These are phyloP conservation scores for Falco biarmicus DNA, from an alignment of 2,797 vertebrate species.

Conservation along the genomic window DNA sequence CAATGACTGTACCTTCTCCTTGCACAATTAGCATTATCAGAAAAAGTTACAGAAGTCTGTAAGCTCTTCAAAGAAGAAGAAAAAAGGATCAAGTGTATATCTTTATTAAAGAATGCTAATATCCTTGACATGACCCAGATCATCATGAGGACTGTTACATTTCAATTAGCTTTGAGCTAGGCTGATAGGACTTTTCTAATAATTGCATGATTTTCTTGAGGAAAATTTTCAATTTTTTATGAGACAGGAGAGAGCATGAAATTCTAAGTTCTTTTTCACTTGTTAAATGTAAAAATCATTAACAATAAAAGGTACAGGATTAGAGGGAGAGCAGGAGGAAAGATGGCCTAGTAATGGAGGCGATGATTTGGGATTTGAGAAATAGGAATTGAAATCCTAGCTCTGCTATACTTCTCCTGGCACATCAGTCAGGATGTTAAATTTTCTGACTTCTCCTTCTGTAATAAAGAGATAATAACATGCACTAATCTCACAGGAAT, in stretches of 20 bases:
- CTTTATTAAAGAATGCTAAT: not conserved
- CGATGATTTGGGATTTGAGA: conserved; percentile 30
- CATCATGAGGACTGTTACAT: not conserved
- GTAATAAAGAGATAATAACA: conserved; percentile 55
- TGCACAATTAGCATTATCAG: not conserved
- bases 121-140: conserved; percentile 22
- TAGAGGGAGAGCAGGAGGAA: not conserved
- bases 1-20: not conserved
- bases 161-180: conserved; percentile 50
- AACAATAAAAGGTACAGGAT: not conserved
- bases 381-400: conserved; percentile 6
- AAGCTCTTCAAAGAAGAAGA: not conserved
- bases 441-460: conserved; percentile 45
- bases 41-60: not conserved
- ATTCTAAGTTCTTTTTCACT: not conserved
- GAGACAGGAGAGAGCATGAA: not conserved
- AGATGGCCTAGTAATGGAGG: not conserved
- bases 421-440: conserved; percentile 4
- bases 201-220: conserved; percentile 13
- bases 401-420: not conserved
- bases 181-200: not conserved
- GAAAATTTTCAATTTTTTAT: conserved; percentile 33
- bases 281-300: conserved; percentile 27
- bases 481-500: conserved; percentile 37
- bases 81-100: not conserved